Evolutionary conservation across 2,888 invertebrate species (phyloP).

Genomic region (Amphiduros pacificus): DNA sequence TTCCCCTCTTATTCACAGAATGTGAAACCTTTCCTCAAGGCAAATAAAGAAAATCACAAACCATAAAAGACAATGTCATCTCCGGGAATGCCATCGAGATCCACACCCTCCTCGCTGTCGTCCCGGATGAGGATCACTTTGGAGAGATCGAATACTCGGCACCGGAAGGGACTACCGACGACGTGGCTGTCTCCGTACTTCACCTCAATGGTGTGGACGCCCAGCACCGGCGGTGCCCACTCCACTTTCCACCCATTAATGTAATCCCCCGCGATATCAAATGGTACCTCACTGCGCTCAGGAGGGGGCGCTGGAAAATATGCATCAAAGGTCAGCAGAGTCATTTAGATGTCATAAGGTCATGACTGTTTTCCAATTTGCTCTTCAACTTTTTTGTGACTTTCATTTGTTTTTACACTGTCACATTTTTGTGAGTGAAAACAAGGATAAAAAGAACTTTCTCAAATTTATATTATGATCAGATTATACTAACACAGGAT

Average conservation of each 20-base stretch:
- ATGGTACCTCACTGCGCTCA: conserved; percentile 12
- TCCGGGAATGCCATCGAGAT: conserved; percentile 23
- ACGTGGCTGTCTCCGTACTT: conserved; percentile 25
- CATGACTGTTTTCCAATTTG: too few relatives aligned
- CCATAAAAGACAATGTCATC: conserved; percentile 30
- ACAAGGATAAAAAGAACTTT: too few relatives aligned
- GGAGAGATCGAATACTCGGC: conserved; percentile 23
- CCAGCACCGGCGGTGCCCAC: conserved; percentile 22
- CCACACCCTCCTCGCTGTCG: conserved; percentile 16
- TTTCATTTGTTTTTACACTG: too few relatives aligned
- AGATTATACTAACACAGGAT: conserved; percentile 35
- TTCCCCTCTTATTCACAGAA: too few relatives aligned
- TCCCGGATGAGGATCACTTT: conserved; percentile 24
- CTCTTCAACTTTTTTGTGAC: too few relatives aligned
- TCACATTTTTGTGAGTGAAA: too few relatives aligned
- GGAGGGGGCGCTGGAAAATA: conserved; percentile 25
- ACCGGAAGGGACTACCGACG: conserved; percentile 11
- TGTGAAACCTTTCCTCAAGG: too few relatives aligned
- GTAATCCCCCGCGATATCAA: conserved; percentile 16
- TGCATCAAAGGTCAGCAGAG: too few relatives aligned
- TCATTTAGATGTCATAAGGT: too few relatives aligned
- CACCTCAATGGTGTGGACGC: conserved; percentile 25
- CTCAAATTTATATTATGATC: too few relatives aligned
- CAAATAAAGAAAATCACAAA: conserved; percentile 2
- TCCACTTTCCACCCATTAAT: conserved; percentile 24